Base-by-base conservation (phyloP, 2,888 invertebrate species). In the Ectemnius lituratus region DNA sequence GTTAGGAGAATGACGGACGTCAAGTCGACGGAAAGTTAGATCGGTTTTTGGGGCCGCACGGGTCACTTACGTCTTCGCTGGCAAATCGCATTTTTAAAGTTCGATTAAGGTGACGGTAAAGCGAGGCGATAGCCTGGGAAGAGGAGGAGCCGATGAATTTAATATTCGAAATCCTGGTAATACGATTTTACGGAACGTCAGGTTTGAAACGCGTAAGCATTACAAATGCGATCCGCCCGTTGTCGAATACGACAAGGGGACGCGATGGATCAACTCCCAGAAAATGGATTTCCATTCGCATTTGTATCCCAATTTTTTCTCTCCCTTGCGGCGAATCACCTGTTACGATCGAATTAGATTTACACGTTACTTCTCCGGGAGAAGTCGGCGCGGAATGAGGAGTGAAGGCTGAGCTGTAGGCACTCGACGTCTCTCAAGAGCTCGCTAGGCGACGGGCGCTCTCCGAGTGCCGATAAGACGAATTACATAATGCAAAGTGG, bases 181-280 rank as follows among this genome's bases (percentile, higher is more conserved):
- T 83, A 79, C 85, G 88, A 90, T 90, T 90, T 89, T 82, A 89
- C 85, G 86, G 85, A 76, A 85, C 85, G 86, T 85, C 86, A 83
- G 82, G 70, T 79, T 78, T 82, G 79, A 78, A 83, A 84, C 73
- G 84, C 85, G 84, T 79, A 81, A 86, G 85, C 81, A 84, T 86
- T 87, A 85, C 81, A 87, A 88, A 87, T 88, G 83, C 85, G 85
- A 88, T 88, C 88, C 88, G 76, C 77, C 82, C 52, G 16, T 16
- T 79, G 67, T 49, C 62, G 63, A 65, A 67, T 59, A 14, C 67
- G 67, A 59, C 18, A 8, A 63, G 64, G 80, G 80, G 76, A 57
- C 16, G 52, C 66, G 57, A 16, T 18, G 67, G 62, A 62, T 69
- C 58, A 75, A 62, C 66, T 67, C 64, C 73, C 67, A 52, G 67